Percentiles rank a stretch among this genome's conserved stretches.
These are phyloP conservation scores for Prorops nasuta DNA, from an alignment of 1,140 invertebrate species.

Conservation along the genomic window DNA sequence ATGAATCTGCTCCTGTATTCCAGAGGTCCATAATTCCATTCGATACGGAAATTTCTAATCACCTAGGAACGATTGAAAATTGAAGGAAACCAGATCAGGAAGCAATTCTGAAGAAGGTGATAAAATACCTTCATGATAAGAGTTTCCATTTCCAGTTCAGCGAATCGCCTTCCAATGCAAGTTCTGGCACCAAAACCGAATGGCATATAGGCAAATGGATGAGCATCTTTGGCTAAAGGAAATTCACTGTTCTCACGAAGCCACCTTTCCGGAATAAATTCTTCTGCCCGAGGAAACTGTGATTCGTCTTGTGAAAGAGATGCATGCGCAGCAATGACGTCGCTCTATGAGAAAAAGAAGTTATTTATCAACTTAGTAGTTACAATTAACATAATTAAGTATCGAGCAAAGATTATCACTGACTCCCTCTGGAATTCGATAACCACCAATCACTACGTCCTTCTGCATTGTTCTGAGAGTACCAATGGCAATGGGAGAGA, in stretches of 20 bases:
- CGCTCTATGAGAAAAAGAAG: constrained; percentile 41
- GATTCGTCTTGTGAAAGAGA: constrained; percentile 41
- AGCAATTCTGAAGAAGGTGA: not conserved
- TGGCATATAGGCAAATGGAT: constrained; percentile 65
- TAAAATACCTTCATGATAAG: constrained; percentile 42
- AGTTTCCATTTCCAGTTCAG: constrained; percentile 53
- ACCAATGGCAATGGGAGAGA: constrained; percentile 52
- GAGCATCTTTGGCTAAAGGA: constrained; percentile 41
- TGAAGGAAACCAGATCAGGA: not conserved
- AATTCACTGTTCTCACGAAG: constrained; percentile 40
- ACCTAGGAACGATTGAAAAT: constrained; percentile 26
- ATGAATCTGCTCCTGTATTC: constrained; percentile 40
- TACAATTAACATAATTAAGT: not conserved
- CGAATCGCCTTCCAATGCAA: constrained; percentile 52
- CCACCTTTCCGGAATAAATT: constrained; percentile 57
- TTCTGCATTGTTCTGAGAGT: constrained; percentile 50
- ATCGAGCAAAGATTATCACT: constrained; percentile 14
- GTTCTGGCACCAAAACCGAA: constrained; percentile 64
- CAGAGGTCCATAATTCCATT: constrained; percentile 44
- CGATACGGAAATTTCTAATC: constrained; percentile 42
- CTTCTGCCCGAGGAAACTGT: constrained; percentile 50
- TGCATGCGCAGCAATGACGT: constrained; percentile 53
- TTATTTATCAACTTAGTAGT: not conserved
- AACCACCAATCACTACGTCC: constrained; percentile 50
- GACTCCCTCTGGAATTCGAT: constrained; percentile 54